A percentile compares a stretch with the other conserved stretches of the same genome.
These are phyloP conservation scores for Drosophila bifasciata DNA, from an alignment of 1,140 invertebrate genomes.

Conservation along the genomic window DNA sequence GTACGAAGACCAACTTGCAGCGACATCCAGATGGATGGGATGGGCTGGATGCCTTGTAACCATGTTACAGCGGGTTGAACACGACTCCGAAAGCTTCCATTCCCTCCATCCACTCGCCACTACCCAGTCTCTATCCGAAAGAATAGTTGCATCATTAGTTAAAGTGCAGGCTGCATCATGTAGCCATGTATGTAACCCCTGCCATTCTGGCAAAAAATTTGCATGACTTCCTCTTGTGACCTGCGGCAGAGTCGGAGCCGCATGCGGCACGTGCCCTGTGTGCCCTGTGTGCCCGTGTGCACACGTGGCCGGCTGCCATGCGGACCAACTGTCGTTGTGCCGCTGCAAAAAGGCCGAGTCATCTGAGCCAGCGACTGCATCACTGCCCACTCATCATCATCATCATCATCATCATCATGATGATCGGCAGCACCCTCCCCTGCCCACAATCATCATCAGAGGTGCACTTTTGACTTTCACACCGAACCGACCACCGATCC, in stretches of 20 bases:
- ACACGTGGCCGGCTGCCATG: conserved; percentile 6
- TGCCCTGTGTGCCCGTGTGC: too few species aligned
- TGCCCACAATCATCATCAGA: too few species aligned
- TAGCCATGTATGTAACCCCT: too few species aligned
- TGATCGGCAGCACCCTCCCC: neutral
- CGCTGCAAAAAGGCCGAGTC: conserved; percentile 45
- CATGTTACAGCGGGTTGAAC: neutral
- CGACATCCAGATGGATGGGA: conserved; percentile 20
- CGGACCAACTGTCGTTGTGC: conserved; percentile 44
- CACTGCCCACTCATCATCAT: conserved; percentile 63
- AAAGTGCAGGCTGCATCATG: too few species aligned
- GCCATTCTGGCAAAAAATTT: conserved; percentile 24
- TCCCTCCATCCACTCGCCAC: neutral
- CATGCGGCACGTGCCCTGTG: conserved; percentile 1
- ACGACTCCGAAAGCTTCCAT: too few species aligned
- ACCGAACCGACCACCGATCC: conserved; percentile 6
- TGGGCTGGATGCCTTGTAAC: conserved; percentile 22
- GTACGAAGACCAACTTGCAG: conserved; percentile 22
- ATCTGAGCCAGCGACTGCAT: conserved; percentile 50
- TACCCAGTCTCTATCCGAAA: too few species aligned
- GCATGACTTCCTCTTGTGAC: conserved; percentile 51
- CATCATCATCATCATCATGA: conserved; percentile 3
- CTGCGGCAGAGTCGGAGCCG: conserved; percentile 37
- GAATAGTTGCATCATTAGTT: too few species aligned
- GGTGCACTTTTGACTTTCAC: conserved; percentile 52